Evolutionary conservation across 1,140 invertebrate species (phyloP), one percentile per base, ranked within the genome.

Genomic region (Cydia fagiglandana): DNA sequence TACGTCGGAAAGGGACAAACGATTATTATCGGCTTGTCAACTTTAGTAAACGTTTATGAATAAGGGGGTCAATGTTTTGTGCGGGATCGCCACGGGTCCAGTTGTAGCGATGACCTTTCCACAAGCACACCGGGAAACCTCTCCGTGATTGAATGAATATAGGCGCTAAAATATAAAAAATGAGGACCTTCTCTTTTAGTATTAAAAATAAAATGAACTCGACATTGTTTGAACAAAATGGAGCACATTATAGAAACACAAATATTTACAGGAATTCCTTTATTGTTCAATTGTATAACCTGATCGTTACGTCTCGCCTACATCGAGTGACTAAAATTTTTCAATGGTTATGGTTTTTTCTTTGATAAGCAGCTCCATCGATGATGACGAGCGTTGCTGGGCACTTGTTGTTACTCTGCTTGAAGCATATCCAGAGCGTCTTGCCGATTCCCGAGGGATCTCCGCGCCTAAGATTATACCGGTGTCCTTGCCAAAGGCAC

Each of bases 401-500:
- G 7, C 53, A 53, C 13, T 17, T 15, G n/a, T 56, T 17, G n/a
- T 56, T 56, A 17, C 53, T 56, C 12, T 56, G 53, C n/a, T 56
- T 56, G n/a, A 56, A n/a, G 53, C 53, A 56, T 7, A 56, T 56
- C 53, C 53, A 56, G 53, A 56, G n/a, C 1, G 53, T 13, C n/a
- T 56, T 56, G 4, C n/a, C 53, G 15, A 56, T 56, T n/a, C 53
- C 53, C 15, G 53, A 17, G 53, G n/a, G 53, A n/a, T 17, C 53
- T 20, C 53, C 53, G 17, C 53, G 3, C 53, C 53, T n/a, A 17
- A 56, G n/a, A 56, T 56, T 56, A 13, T 56, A 56, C n/a, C 53
- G n/a, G 20, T 56, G 53, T 56, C 53, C 53, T 56, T 56, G 53
- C 53, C 53, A 56, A 17, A 56, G 53, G n/a, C 53, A 78, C 24